These are phyloP conservation scores for Xenops minutus DNA, from an alignment of 2,797 vertebrate genomes.

Conservation along the genomic window DNA sequence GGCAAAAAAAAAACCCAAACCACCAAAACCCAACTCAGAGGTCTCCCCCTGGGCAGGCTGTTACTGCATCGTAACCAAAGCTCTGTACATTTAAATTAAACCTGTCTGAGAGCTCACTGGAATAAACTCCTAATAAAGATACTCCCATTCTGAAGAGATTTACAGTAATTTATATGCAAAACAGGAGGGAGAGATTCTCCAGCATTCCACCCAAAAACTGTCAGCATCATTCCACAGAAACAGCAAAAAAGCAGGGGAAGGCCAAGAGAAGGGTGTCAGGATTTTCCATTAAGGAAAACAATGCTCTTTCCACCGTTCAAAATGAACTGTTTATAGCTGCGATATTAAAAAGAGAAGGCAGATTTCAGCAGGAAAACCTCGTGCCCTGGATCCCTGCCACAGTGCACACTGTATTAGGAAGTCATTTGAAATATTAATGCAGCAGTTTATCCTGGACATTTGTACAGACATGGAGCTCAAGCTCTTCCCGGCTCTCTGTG, in stretches of 20 bases:
- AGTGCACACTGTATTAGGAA: background rate
- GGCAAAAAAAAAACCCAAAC: background rate
- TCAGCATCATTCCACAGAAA: background rate
- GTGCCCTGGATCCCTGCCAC: conserved; percentile 2
- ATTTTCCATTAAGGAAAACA: background rate
- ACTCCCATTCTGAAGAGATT: background rate
- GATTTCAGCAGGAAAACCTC: background rate
- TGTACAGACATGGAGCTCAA: background rate
- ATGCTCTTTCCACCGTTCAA: background rate
- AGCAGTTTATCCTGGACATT: conserved; percentile 15
- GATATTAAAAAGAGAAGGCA: background rate
- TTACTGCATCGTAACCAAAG: background rate
- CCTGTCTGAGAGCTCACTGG: background rate
- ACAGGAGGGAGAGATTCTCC: background rate
- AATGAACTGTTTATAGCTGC: background rate
- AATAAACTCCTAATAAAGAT: background rate
- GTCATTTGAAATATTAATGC: conserved; percentile 18
- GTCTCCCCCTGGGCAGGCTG: background rate
- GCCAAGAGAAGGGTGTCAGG: background rate
- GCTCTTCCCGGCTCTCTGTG: background rate
- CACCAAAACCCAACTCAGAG: background rate
- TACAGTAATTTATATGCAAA: background rate
- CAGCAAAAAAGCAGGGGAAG: background rate
- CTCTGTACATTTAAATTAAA: background rate
- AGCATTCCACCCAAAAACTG: background rate